Evolutionary conservation across 2,888 invertebrate species (phyloP).

Genomic region (Philhelius pedissequus): DNA sequence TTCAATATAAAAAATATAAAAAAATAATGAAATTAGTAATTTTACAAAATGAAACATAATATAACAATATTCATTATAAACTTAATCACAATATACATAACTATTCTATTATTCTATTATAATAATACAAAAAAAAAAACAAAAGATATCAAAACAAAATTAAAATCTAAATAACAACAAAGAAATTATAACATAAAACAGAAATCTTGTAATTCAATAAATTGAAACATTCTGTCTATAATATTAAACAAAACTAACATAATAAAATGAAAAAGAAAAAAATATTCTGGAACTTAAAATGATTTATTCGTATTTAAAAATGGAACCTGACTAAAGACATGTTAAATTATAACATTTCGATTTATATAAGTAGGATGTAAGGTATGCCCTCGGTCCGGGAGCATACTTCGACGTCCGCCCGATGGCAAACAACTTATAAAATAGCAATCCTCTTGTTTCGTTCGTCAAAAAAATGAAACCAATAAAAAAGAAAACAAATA

Average conservation of each 20-base stretch:
- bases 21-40: not conserved
- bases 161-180: slow-evolving; percentile 11
- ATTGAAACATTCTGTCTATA: slow-evolving; percentile 4
- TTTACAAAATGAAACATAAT: not conserved
- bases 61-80: slow-evolving; percentile 14
- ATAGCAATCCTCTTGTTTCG: too few species aligned
- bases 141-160: not conserved
- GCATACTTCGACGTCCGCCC: too few species aligned
- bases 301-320: slow-evolving; percentile 12
- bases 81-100: slow-evolving; percentile 5
- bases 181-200: not conserved
- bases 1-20: not conserved
- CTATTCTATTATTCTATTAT: slow-evolving; percentile 32
- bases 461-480: too few species aligned
- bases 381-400: too few species aligned
- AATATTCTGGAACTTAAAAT: not conserved
- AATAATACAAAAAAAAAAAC: not conserved
- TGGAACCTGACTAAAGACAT: too few species aligned
- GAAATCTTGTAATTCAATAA: slow-evolving; percentile 35
- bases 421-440: not conserved
- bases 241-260: slow-evolving; percentile 29
- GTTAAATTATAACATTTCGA: too few species aligned
- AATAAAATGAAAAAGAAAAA: slow-evolving; percentile 24
- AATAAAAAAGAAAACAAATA: too few species aligned
- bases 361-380: too few species aligned